Evolutionary conservation across 2,113 vertebrate genomes (phyloP).

Genomic region (Leptosomus discolor): DNA sequence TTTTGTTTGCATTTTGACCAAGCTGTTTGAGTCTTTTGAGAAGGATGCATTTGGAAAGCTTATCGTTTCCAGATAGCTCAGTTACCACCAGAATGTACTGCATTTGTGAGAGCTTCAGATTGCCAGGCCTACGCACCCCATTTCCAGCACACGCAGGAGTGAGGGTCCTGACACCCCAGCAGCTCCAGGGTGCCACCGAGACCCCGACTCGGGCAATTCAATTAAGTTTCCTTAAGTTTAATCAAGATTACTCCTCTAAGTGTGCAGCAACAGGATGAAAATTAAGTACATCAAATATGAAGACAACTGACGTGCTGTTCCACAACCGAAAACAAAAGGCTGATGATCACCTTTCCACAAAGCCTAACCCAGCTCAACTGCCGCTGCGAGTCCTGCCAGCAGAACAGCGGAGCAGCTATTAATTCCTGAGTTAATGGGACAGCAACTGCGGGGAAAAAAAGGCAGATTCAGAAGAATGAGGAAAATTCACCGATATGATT

Average conservation of each 20-base stretch:
- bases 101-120: neutral
- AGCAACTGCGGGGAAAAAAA: neutral
- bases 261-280: neutral
- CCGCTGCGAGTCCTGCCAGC: neutral
- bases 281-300: neutral
- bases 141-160: neutral
- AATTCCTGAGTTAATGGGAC: neutral
- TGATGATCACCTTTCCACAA: neutral
- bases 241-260: neutral
- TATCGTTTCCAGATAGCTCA: neutral
- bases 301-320: neutral
- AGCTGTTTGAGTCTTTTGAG: neutral
- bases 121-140: accelerated
- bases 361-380: neutral
- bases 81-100: neutral
- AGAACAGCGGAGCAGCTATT: neutral
- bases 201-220: neutral
- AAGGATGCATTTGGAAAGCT: neutral
- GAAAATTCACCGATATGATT: neutral
- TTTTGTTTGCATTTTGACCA: neutral
- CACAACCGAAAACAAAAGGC: neutral
- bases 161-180: neutral
- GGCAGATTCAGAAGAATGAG: neutral
- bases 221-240: too few species aligned
- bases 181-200: accelerated